These are phyloP conservation scores for Noctuana brunneofusca DNA, from an alignment of 2,888 invertebrate species.

Conservation along the genomic window DNA sequence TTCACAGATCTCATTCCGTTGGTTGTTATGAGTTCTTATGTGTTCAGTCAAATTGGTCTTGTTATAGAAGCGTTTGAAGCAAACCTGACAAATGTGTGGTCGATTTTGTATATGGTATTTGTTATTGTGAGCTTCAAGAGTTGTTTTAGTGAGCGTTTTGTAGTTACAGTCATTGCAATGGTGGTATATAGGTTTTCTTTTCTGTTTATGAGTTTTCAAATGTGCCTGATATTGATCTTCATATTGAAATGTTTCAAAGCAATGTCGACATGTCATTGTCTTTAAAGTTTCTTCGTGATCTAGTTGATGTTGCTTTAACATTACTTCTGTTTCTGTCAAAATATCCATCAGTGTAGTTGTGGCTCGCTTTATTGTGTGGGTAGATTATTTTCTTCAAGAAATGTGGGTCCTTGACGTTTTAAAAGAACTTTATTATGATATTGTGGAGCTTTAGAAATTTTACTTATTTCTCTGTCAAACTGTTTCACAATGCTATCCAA, in stretches of 20 bases:
- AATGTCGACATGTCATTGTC: constrained; percentile 52
- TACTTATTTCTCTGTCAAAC: neutral
- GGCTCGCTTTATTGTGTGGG: neutral
- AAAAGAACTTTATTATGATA: too few relatives aligned
- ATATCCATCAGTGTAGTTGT: neutral
- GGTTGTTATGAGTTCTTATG: constrained; percentile 47
- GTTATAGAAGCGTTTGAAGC: constrained; percentile 59
- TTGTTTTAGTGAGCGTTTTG: constrained; percentile 50
- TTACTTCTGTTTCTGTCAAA: neutral
- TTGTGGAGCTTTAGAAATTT: neutral
- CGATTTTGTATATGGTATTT: constrained; percentile 54
- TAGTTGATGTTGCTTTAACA: neutral
- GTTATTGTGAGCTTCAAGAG: constrained; percentile 59
- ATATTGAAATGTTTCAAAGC: constrained; percentile 52
- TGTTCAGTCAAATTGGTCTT: constrained; percentile 60
- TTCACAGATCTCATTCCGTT: constrained; percentile 55
- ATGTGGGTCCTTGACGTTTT: neutral
- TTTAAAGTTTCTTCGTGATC: constrained; percentile 32
- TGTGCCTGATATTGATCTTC: constrained; percentile 45
- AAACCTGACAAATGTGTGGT: constrained; percentile 54
- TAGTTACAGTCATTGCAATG: constrained; percentile 54
- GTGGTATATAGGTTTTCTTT: constrained; percentile 41
- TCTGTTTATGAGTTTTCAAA: constrained; percentile 37
- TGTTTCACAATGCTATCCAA: neutral
- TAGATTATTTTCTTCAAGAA: neutral